A percentile compares a stretch with the other conserved stretches of the same genome.
phyloP scores from a whole-genome alignment of 1,140 invertebrate genomes.

The Monochamus saltuarius region DNA sequence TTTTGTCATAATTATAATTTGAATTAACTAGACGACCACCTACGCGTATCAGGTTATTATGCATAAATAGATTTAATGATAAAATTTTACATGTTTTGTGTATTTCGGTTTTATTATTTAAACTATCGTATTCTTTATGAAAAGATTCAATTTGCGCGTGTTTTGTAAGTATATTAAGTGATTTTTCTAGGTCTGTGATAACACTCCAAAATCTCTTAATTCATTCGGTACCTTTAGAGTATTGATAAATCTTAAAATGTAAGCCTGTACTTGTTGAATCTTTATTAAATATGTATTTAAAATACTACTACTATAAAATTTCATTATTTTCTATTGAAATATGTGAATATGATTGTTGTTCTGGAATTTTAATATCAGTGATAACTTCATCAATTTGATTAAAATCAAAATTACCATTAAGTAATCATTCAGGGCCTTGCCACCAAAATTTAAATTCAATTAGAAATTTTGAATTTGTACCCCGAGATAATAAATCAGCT shows the following conservation, averaged over 20 bases:
- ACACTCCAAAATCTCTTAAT: neutral
- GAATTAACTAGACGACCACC: too few relatives aligned
- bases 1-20: slow-evolving; percentile 11
- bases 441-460: slow-evolving; percentile 21
- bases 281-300: slow-evolving; percentile 15
- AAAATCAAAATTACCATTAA: slow-evolving; percentile 10
- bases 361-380: neutral
- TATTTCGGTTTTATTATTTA: too few relatives aligned
- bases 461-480: slow-evolving; percentile 17
- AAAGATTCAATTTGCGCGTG: slow-evolving; percentile 22
- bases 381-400: neutral
- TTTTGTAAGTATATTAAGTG: neutral
- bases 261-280: slow-evolving; percentile 8
- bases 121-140: slow-evolving; percentile 16
- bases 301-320: neutral
- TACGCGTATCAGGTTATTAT: too few relatives aligned
- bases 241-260: slow-evolving; percentile 10
- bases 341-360: neutral
- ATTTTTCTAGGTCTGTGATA: slow-evolving; percentile 3
- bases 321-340: neutral
- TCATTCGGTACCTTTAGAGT: slow-evolving; percentile 7
- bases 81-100: too few relatives aligned
- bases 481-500: slow-evolving; percentile 45
- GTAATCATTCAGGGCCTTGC: slow-evolving; percentile 26
- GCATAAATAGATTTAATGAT: too few relatives aligned